phyloP scores from a whole-genome alignment of 2,888 invertebrate genomes.

The Plagodis pulveraria region DNA sequence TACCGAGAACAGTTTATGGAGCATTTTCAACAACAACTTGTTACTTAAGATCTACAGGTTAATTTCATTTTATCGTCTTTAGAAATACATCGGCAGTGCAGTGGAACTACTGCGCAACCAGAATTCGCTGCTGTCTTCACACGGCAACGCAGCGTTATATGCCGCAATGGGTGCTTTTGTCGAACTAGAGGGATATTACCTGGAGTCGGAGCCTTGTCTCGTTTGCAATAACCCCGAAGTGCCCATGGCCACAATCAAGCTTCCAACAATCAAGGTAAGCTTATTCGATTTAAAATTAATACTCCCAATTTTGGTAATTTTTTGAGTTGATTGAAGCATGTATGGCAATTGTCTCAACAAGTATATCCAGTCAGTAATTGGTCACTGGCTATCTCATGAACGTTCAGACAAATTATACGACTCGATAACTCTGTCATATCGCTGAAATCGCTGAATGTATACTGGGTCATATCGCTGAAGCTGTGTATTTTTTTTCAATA shows the following conservation, averaged over 20 bases:
- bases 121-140: slow-evolving; percentile 94
- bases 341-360: too few relatives aligned
- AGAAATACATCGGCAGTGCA: slow-evolving; percentile 94
- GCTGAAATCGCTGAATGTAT: too few relatives aligned
- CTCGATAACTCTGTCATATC: too few relatives aligned
- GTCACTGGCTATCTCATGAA: too few relatives aligned
- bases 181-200: slow-evolving; percentile 97
- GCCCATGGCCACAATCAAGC: slow-evolving; percentile 94
- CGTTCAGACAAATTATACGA: too few relatives aligned
- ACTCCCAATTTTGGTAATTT: not conserved
- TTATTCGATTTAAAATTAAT: slow-evolving; percentile 1
- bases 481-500: too few relatives aligned
- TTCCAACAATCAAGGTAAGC: slow-evolving; percentile 95
- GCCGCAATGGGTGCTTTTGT: slow-evolving; percentile 96
- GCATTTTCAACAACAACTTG: not conserved
- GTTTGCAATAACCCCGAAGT: slow-evolving; percentile 99
- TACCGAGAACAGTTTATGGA: too few relatives aligned
- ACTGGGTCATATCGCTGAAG: too few relatives aligned
- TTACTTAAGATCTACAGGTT: too few relatives aligned
- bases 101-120: slow-evolving; percentile 94
- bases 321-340: too few relatives aligned
- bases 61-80: slow-evolving; percentile 26
- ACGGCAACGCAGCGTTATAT: slow-evolving; percentile 97
- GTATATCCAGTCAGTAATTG: too few relatives aligned
- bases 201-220: slow-evolving; percentile 98